Base-by-base conservation (phyloP, 2,113 vertebrate genomes). In the Dasypus novemcinctus region DNA sequence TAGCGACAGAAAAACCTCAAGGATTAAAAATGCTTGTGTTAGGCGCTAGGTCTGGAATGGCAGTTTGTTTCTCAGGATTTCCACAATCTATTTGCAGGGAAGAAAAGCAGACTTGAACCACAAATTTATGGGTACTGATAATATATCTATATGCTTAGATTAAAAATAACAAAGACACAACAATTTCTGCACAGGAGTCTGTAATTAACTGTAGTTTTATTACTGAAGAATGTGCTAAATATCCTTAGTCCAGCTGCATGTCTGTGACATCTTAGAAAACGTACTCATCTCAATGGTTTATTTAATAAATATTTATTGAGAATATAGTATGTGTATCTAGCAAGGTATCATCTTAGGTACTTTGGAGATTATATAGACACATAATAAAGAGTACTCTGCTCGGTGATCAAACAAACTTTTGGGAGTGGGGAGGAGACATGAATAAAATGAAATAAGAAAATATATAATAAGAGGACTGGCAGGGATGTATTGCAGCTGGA, bases 11-110 rank as follows among this genome's bases (percentile, higher is more conserved):
- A 93, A 96, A 96, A 59, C 57, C 66, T 93, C 78, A 84, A 95
- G 91, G 86, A 93, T 97, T 96, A 91, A 87, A 90, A 94, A 88
- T 83, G 49, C 59, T 69, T 87, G 4, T 49, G 25, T 88, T 78
- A 85, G 68, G 33, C n/a, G 49, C 57, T 86, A 84, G 96, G 91
- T 97, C 69, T 91, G n/a, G 80, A 46, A 79, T 38, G 18, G 74
- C 11, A 75, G 36, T 86, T 90, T 94, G 63, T 86, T 95, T 86
- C 54, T 83, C 64, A 83, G 82, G 18, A 95, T 91, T 91, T 94
- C 61, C 36, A 38, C 29, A 11, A 18, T 68, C 31, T 84, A 2
- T 59, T 54, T 86, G 72, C 46, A 93, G 84, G 52, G 88, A 94
- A 94, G 86, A 78, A 95, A 94, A 79, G 63, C 57, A 84, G 52